Evolutionary conservation across 2,797 vertebrate species (phyloP), one percentile per base, ranked within the genome.

Genomic region (Eupleurogrammus muticus): DNA sequence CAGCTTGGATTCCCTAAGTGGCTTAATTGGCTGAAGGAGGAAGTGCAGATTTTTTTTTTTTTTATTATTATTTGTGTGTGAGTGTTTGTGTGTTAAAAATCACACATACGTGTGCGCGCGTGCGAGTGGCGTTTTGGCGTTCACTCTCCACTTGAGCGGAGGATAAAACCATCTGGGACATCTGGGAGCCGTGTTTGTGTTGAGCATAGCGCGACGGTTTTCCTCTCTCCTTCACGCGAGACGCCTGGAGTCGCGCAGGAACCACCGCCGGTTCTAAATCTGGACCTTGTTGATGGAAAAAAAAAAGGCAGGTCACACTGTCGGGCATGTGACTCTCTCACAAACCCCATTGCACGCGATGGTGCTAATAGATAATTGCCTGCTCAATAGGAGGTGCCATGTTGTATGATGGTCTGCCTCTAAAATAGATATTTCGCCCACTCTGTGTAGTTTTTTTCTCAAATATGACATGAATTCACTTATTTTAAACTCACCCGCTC

Each of bases 121-220:
- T 32, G 85, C 35, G 81, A 90, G 88, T 34, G 69, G 77, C 77
- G 54, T 50, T 28, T 28, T 83, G 34, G 65, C 61, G 80, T 84
- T 89, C 52, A 58, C 84, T 86, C 83, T 84, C 83, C 79, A 90
- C 82, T 76, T 71, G 77, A 75, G 84, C 55, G 44, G 75, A 76
- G 88, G 90, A 73, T 75, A 82, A 92, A 92, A 93, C 91, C 91
- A 92, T 94, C 92, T 93, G 92, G 84, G 88, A 91, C 28, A 28
- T 28, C 28, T 28, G 28, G 28, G 28, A 28, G n/a, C 73, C 84
- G 79, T 90, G 88, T 91, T 91, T 90, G 93, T 93, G 92, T 93
- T 85, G 92, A 85, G 88, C 86, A 92, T 91, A 92, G 92, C 92
- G 93, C 92, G 89, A 90, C 56, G 75, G 57, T 71, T 88, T 85